Percentiles rank a stretch among this genome's conserved stretches.
These are phyloP conservation scores for Pteronotus mesoamericanus DNA, from an alignment of 2,797 vertebrate species.

Conservation along the genomic window DNA sequence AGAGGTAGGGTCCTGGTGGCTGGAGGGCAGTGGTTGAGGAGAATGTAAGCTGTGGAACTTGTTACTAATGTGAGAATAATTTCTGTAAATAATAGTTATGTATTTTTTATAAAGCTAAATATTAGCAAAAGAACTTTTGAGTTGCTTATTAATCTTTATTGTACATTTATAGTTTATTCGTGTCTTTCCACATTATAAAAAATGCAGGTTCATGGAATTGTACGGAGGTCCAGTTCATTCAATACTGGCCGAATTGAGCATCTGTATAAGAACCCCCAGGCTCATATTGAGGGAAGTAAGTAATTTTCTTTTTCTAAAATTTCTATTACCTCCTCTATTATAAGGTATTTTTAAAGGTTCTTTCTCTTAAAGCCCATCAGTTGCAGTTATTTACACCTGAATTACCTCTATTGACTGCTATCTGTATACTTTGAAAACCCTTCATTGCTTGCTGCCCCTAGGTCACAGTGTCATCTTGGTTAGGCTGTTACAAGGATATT, in stretches of 20 bases:
- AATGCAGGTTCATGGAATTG: conserved; percentile 92
- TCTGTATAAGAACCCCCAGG: conserved; percentile 95
- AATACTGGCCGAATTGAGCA: conserved; percentile 98
- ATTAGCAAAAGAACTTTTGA: background rate
- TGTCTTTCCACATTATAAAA: conserved; percentile 42
- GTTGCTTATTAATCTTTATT: background rate
- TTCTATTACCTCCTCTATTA: background rate
- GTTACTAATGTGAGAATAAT: conserved; percentile 1
- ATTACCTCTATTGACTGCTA: background rate
- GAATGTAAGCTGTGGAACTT: background rate
- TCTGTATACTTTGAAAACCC: background rate
- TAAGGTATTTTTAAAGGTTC: background rate
- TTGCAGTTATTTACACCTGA: background rate
- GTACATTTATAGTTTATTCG: conserved; percentile 26
- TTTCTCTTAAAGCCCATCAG: background rate
- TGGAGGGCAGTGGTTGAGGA: background rate
- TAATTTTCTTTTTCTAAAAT: background rate
- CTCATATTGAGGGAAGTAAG: conserved; percentile 97
- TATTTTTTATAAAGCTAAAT: background rate
- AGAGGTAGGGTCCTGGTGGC: background rate
- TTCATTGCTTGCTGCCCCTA: background rate
- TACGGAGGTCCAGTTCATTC: conserved; percentile 97
- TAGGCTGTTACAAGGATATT: background rate
- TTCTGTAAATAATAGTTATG: background rate
- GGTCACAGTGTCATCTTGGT: background rate